These are phyloP conservation scores for Synergus gifuensis DNA, from an alignment of 2,888 invertebrate genomes.

Conservation along the genomic window DNA sequence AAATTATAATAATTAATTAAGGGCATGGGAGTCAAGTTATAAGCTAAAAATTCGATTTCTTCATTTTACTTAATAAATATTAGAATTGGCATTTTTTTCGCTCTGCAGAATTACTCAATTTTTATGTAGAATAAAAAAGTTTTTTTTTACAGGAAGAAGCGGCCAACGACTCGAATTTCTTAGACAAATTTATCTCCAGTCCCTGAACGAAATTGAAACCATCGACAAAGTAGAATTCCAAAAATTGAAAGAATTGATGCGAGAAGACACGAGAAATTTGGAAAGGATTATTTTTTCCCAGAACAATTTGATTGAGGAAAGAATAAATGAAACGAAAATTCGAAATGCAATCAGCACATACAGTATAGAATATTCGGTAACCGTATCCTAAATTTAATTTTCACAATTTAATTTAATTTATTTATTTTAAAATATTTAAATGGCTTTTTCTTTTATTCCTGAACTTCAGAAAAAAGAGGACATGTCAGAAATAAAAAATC, in stretches of 20 bases:
- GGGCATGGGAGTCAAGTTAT: not conserved
- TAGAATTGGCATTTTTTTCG: too few relatives aligned
- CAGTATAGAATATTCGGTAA: slow-evolving; percentile 66
- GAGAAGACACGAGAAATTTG: slow-evolving; percentile 80
- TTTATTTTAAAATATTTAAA: slow-evolving; percentile 4
- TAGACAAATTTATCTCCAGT: slow-evolving; percentile 79
- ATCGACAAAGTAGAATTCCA: slow-evolving; percentile 80
- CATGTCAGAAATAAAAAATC: slow-evolving; percentile 58
- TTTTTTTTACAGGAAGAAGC: slow-evolving; percentile 79
- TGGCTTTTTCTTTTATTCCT: not conserved
- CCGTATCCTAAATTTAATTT: not conserved
- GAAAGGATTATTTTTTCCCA: slow-evolving; percentile 82
- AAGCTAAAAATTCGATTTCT: slow-evolving; percentile 22
- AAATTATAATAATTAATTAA: slow-evolving; percentile 21
- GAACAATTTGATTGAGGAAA: slow-evolving; percentile 72
- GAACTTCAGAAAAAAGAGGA: slow-evolving; percentile 67
- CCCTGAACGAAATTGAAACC: slow-evolving; percentile 79
- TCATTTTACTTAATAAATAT: too few relatives aligned
- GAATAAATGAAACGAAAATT: slow-evolving; percentile 61
- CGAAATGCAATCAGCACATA: slow-evolving; percentile 67
- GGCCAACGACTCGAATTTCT: slow-evolving; percentile 80
- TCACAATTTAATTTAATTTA: not conserved
- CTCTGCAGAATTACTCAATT: too few relatives aligned
- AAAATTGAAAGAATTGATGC: slow-evolving; percentile 79
- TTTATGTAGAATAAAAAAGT: not conserved